Percentiles rank a stretch among this genome's conserved stretches.
phyloP scores from a whole-genome alignment of 37 sponge, comb jelly and placozoan genomes.

The Lycopodina hypogea region DNA sequence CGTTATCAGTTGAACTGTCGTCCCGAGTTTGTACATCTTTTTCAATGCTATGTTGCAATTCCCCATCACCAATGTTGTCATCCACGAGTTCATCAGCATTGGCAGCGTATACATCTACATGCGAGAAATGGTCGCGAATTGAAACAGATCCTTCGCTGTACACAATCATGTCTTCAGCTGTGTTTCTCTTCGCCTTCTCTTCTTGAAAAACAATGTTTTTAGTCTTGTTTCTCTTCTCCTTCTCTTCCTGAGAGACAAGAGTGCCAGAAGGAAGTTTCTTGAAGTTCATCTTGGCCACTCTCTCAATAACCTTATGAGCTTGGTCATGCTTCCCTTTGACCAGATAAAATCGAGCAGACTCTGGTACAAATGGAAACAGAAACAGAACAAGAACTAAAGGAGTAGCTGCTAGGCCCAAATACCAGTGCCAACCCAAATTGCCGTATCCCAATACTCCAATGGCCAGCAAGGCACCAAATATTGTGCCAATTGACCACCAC shows the following conservation, averaged over 20 bases:
- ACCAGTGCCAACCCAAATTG: constrained; percentile 50
- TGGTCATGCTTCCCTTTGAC: constrained; percentile 43
- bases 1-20: neutral
- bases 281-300: constrained; percentile 57
- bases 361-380: constrained; percentile 64
- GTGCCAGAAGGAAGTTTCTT: constrained; percentile 27
- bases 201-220: constrained; percentile 45
- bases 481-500: constrained; percentile 61
- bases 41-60: neutral
- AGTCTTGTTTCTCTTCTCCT: constrained; percentile 5
- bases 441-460: constrained; percentile 37
- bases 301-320: constrained; percentile 57
- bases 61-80: neutral
- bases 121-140: neutral
- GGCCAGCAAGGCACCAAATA: constrained; percentile 53
- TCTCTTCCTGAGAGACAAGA: constrained; percentile 60
- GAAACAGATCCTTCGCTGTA: neutral
- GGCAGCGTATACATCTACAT: no score
- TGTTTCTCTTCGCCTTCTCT: constrained; percentile 42
- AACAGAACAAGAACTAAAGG: constrained; percentile 44
- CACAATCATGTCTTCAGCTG: neutral
- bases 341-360: constrained; percentile 66
- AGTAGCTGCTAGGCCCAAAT: constrained; percentile 46
- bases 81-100: neutral
- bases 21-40: neutral